Evolutionary conservation across 2,888 invertebrate genomes (phyloP), one percentile per base, ranked within the genome.

Genomic region (Didymodactylos carnosus): DNA sequence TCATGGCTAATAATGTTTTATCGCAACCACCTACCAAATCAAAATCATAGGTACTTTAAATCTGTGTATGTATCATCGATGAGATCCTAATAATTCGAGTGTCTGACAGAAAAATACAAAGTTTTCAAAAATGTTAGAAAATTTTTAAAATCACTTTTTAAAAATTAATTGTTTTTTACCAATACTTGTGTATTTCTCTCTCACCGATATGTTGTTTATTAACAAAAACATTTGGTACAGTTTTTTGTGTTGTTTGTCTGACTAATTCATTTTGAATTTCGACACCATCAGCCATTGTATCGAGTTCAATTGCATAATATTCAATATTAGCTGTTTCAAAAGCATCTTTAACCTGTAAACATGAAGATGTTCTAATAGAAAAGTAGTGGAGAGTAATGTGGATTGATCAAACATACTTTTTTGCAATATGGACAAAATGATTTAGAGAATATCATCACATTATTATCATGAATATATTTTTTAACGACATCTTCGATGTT

Each of bases 201-300:
- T 7, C 16, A 62, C 53, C 87, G 72, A 87, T 77, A 78, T 86
- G 85, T 53, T 81, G 78, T 25, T 84, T 84, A 73, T 81, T 80
- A 70, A 87, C 82, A 77, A 84, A 87, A 3, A 87, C 85, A 79
- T 86, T 86, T 7, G 87, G 87, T 4, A 87, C 86, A 2, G 86
- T 86, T 14, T 79, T 81, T 77, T 85, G 85, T 2, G 83, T 83
- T 11, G 84, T 83, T 74, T 82, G 79, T 7, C 41, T 46, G 23
- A 74, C 71, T 69, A 74, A 49, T 62, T 46, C 71, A 71, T 53
- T 41, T 39, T 71, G 51, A 43, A 74, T 69, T 10, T 71, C 43
- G 23, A 71, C 53, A 35, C 74, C 74, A 41, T 74, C 71, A 27
- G 41, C 74, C 75, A 80, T 75, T 46, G 77, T 76, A 77, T 86